A percentile compares a stretch with the other conserved stretches of the same genome.
Conservation (phyloP, 2,888 invertebrate species). For the Branchipolynoe longqiensis region DNA sequence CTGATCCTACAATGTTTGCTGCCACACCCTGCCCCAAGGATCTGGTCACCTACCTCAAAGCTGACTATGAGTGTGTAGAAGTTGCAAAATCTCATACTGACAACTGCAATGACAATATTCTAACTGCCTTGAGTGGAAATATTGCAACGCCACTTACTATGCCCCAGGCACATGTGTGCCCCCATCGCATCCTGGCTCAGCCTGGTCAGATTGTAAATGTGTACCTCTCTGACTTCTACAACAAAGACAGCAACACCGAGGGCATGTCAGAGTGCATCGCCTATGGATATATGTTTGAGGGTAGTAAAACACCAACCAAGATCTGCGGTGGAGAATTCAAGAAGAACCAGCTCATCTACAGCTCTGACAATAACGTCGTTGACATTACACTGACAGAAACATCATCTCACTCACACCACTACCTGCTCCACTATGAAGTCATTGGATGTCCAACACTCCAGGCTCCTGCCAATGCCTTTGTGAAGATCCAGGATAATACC, state of each 20-base stretch:
- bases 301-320: neutral
- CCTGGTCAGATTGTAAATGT: slow-evolving; percentile 53
- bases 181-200: slow-evolving; percentile 41
- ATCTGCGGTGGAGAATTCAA: slow-evolving; percentile 39
- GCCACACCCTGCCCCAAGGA: slow-evolving; percentile 62
- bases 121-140: neutral
- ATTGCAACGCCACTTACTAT: neutral
- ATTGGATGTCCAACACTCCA: slow-evolving; percentile 44
- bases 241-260: no score
- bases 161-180: slow-evolving; percentile 5
- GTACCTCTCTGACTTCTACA: slow-evolving; percentile 47
- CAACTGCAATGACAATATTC: neutral
- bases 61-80: slow-evolving; percentile 61
- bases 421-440: slow-evolving; percentile 32
- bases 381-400: slow-evolving; percentile 26
- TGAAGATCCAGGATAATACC: neutral
- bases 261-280: neutral
- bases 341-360: slow-evolving; percentile 42
- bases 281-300: slow-evolving; percentile 2
- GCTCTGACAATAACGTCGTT: slow-evolving; percentile 24
- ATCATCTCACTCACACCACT: slow-evolving; percentile 2
- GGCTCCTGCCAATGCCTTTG: slow-evolving; percentile 18
- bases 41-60: slow-evolving; percentile 65
- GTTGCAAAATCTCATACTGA: neutral
- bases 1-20: slow-evolving; percentile 52